Evolutionary conservation across 2,888 invertebrate genomes (phyloP), one percentile per base, ranked within the genome.

Genomic region (Tenthredo mesomela): DNA sequence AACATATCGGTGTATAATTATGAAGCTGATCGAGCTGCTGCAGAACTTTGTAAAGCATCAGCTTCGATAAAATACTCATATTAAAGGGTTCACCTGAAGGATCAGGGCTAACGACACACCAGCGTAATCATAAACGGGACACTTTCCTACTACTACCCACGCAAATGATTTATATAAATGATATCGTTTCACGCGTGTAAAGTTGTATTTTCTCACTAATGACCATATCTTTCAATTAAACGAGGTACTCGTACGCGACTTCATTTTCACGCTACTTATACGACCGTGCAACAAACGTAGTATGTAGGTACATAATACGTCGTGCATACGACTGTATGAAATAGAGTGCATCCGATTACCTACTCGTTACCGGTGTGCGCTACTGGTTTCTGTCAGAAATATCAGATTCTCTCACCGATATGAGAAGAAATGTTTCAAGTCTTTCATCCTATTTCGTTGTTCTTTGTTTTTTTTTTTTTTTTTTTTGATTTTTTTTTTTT

Each of bases 31-130:
- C 21, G 21, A 73, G 43, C 43, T 43, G 71, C 43, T 43, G 21
- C 43, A n/a, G 29, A 25, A 25, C 1, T 67, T 15, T 40, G 12
- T 10, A 21, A 43, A 43, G 15, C 73, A 21, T 25, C 21, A 43
- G 21, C 33, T 77, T 54, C 4, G 77, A 77, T 77, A 29, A 7
- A 77, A 54, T 50, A 54, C 9, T 50, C n/a, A 33, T n/a, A 77
- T 77, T 43, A 33, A 54, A 77, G 54, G 29, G n/a, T 77, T 33
- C 54, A 77, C 54, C 77, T 54, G 77, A n/a, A 29, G 54, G 50
- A 29, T 33, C 33, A 54, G 50, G 15, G 25, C 77, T 18, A 54
- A 7, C 29, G 18, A 21, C 1, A 12, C 33, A 18, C 54, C 75
- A 54, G 50, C 15, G 12, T 50, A 54, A 54, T 33, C 18, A 21